A percentile compares a stretch with the other conserved stretches of the same genome.
Conservation (phyloP, 2,113 vertebrate genomes). For the Chaetodon trifascialis region DNA sequence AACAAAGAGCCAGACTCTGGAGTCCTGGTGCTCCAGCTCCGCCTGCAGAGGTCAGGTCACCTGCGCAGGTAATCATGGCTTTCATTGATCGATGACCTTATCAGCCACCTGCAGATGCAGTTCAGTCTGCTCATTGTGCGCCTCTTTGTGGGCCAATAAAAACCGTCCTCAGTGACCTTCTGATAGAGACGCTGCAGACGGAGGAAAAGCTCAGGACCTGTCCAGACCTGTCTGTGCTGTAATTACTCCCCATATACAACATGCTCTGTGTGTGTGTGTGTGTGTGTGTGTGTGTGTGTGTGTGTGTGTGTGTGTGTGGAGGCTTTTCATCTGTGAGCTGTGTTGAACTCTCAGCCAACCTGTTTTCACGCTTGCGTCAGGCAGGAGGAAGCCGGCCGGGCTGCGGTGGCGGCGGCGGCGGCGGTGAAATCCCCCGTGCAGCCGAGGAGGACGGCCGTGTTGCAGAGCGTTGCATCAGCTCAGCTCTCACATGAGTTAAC, state of each 20-base stretch:
- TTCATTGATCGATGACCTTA: slow-evolving; percentile 9
- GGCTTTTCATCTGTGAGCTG: neutral
- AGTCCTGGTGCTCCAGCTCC: neutral
- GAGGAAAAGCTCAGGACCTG: slow-evolving; percentile 58
- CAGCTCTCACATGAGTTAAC: neutral
- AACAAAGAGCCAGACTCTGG: neutral
- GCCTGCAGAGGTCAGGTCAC: neutral
- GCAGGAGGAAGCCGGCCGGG: neutral
- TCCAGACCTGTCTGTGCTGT: slow-evolving; percentile 39
- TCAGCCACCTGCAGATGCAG: slow-evolving; percentile 19
- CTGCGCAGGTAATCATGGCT: neutral
- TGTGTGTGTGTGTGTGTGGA: neutral
- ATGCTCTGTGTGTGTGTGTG: neutral
- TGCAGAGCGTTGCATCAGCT: slow-evolving; percentile 64
- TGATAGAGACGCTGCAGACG: neutral
- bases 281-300: slow-evolving; percentile 1
- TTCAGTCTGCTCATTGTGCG: neutral
- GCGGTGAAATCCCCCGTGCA: slow-evolving; percentile 20
- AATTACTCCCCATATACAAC: slow-evolving; percentile 11
- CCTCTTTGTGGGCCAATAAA: slow-evolving; percentile 1
- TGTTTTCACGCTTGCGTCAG: slow-evolving; percentile 42
- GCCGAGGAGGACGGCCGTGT: neutral
- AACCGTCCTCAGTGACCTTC: neutral
- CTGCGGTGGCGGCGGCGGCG: neutral
- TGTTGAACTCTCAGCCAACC: slow-evolving; percentile 15